phyloP scores from a whole-genome alignment of 2,888 invertebrate genomes.

The Philhelius pedissequus region DNA sequence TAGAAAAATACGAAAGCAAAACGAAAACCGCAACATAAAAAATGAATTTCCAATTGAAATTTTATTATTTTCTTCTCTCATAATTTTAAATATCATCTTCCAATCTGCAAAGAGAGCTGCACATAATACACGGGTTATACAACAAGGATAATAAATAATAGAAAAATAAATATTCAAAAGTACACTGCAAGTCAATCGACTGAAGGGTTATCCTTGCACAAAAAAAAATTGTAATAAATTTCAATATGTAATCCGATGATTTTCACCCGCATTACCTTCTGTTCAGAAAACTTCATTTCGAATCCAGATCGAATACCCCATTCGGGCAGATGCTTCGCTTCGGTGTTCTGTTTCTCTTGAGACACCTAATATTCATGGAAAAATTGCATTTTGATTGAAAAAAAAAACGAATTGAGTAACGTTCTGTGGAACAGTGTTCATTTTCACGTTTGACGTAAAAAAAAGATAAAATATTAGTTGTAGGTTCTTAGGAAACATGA shows the following conservation, averaged over 20 bases:
- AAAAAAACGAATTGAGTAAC: not conserved
- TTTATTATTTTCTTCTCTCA: not conserved
- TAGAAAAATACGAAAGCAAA: conserved; percentile 25
- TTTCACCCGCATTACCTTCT: conserved; percentile 10
- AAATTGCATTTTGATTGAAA: conserved; percentile 42
- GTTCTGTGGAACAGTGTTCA: conserved; percentile 2
- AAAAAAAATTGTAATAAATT: conserved; percentile 34
- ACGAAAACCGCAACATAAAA: conserved; percentile 48
- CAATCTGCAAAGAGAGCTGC: not conserved
- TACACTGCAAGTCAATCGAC: conserved; percentile 26
- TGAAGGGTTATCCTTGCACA: conserved; percentile 6
- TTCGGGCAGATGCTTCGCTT: conserved; percentile 43
- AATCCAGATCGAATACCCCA: not conserved
- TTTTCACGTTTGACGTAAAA: not conserved
- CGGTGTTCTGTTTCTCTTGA: conserved; percentile 9
- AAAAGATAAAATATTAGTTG: not conserved
- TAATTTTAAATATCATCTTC: conserved; percentile 21
- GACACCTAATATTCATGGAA: conserved; percentile 15
- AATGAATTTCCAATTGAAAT: conserved; percentile 57
- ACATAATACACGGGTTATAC: not conserved
- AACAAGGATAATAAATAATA: conserved; percentile 14
- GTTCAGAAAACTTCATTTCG: not conserved
- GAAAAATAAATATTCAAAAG: conserved; percentile 18
- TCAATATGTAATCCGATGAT: conserved; percentile 60
- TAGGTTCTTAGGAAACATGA: not conserved